These are phyloP conservation scores for Merops nubicus DNA, from an alignment of 2,113 vertebrate genomes.

Conservation along the genomic window DNA sequence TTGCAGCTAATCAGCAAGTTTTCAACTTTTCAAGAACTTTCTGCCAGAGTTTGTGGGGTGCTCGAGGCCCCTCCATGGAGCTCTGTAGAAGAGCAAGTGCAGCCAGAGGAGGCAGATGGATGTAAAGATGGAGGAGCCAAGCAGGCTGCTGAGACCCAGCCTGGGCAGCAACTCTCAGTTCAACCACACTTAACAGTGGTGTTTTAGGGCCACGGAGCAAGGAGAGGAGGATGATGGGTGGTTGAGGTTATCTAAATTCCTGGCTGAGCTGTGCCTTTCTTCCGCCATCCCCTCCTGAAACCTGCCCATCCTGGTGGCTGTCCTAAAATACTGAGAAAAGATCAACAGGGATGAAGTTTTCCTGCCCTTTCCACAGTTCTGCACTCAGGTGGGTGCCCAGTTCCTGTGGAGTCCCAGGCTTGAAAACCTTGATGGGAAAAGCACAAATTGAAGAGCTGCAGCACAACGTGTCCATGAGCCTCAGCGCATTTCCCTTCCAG, in stretches of 20 bases:
- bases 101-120: neutral
- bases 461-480: neutral
- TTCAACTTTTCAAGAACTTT: conserved; percentile 52
- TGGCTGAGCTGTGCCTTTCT: neutral
- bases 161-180: neutral
- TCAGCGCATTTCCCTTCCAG: rapidly evolving
- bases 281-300: neutral
- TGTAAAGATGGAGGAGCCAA: neutral
- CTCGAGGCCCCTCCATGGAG: neutral
- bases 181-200: rapidly evolving
- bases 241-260: neutral
- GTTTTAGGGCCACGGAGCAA: rapidly evolving
- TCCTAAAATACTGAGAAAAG: neutral
- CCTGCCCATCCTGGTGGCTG: neutral
- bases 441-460: neutral
- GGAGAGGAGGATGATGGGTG: neutral
- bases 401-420: neutral
- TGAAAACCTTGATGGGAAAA: neutral
- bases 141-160: neutral
- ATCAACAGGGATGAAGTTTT: neutral
- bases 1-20: conserved; percentile 57
- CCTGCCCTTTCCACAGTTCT: rapidly evolving
- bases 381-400: neutral
- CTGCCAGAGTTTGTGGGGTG: neutral
- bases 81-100: neutral